These are phyloP conservation scores for Zhengitettix transpicula DNA, from an alignment of 2,888 invertebrate species.

Conservation along the genomic window DNA sequence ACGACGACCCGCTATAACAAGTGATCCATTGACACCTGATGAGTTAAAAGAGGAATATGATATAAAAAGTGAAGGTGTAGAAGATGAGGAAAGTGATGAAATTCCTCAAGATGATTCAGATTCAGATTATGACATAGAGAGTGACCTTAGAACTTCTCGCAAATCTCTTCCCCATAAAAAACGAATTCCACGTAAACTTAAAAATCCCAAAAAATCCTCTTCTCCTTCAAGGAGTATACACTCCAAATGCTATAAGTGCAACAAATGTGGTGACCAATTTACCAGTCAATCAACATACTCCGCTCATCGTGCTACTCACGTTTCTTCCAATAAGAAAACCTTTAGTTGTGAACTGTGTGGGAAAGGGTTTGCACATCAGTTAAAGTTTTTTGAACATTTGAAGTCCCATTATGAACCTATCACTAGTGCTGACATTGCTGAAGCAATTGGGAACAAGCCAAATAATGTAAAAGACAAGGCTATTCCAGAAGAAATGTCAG, in stretches of 20 bases:
- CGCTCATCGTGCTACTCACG: conserved; percentile 15
- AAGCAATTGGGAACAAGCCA: neutral
- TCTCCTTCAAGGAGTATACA: conserved; percentile 18
- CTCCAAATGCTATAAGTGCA: conserved; percentile 25
- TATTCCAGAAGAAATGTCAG: conserved; percentile 1
- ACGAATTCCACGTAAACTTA: conserved; percentile 58
- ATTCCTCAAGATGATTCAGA: conserved; percentile 22
- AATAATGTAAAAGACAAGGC: conserved; percentile 2
- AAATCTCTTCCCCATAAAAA: conserved; percentile 63
- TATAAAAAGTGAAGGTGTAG: conserved; percentile 25
- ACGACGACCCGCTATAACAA: neutral
- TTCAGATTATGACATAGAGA: conserved; percentile 29
- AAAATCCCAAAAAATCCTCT: conserved; percentile 8
- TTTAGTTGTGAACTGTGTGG: conserved; percentile 66
- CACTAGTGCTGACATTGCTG: neutral
- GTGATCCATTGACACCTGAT: conserved; percentile 1
- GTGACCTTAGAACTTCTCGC: conserved; percentile 24
- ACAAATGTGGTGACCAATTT: conserved; percentile 30
- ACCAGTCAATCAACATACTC: conserved; percentile 22
- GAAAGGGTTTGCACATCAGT: conserved; percentile 55
- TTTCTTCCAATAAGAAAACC: conserved; percentile 17
- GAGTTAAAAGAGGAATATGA: conserved; percentile 15
- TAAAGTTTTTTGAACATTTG: conserved; percentile 72
- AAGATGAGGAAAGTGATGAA: conserved; percentile 15
- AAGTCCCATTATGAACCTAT: conserved; percentile 57